phyloP scores from a whole-genome alignment of 2,797 vertebrate species.

The Parauchenoglanis punctatus region DNA sequence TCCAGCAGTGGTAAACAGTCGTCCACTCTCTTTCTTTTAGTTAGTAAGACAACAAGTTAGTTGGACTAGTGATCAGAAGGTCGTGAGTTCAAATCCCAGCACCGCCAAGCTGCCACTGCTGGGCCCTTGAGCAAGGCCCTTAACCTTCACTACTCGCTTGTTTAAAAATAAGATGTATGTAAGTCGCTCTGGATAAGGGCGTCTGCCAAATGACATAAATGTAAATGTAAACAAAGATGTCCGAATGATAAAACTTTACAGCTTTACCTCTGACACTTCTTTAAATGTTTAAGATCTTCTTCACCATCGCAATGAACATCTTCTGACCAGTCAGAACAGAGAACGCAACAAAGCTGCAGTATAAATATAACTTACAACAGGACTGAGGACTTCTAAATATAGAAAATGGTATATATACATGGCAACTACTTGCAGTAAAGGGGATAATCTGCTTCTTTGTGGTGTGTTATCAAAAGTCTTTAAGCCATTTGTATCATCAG shows the following conservation, averaged over 20 bases:
- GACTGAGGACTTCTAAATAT: not conserved
- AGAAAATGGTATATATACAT: not conserved
- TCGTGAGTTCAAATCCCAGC: too few species aligned
- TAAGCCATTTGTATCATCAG: not conserved
- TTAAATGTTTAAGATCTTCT: not conserved
- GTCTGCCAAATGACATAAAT: too few species aligned
- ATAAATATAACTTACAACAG: not conserved
- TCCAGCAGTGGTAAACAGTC: too few species aligned
- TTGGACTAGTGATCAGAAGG: too few species aligned
- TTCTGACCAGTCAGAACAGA: not conserved
- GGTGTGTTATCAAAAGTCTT: not conserved
- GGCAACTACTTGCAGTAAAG: not conserved
- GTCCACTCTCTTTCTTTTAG: too few species aligned
- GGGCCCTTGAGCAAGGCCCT: too few species aligned
- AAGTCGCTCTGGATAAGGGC: too few species aligned
- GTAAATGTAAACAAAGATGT: too few species aligned
- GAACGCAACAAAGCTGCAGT: not conserved
- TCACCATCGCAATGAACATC: too few species aligned
- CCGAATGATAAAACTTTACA: not conserved
- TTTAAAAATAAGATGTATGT: too few species aligned
- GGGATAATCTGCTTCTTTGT: not conserved
- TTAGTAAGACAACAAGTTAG: not conserved
- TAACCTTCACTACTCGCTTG: too few species aligned
- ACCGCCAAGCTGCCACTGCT: too few species aligned
- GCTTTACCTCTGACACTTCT: not conserved